phyloP scores from a whole-genome alignment of 2,113 vertebrate species.

The Xenus cinereus region DNA sequence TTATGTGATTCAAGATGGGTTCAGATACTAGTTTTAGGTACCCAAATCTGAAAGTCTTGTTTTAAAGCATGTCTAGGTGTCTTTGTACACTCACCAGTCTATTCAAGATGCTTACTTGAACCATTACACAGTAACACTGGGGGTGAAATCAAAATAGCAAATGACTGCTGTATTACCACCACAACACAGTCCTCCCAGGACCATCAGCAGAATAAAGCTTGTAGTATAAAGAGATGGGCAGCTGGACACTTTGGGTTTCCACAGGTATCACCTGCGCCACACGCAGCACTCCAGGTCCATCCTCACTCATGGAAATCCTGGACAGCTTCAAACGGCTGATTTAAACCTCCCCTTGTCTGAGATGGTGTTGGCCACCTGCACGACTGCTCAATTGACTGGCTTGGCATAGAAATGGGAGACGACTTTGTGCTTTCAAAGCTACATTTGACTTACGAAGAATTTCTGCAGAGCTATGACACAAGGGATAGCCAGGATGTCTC shows the following conservation, averaged over 20 bases:
- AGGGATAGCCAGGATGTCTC: neutral
- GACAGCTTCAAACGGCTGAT: neutral
- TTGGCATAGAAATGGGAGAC: neutral
- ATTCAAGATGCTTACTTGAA: neutral
- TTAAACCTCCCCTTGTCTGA: neutral
- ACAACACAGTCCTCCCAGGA: neutral
- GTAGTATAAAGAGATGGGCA: neutral
- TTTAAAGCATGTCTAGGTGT: neutral
- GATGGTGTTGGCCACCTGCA: too few species aligned
- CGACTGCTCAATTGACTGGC: rapidly evolving
- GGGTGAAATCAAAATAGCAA: neutral
- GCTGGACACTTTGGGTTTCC: neutral
- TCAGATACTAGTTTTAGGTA: neutral
- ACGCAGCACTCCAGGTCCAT: neutral
- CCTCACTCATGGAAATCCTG: neutral
- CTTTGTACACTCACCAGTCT: neutral
- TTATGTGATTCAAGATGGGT: neutral
- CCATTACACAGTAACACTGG: neutral
- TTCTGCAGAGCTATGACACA: neutral
- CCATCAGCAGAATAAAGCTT: neutral
- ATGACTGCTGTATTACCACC: neutral
- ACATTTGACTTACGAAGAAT: neutral
- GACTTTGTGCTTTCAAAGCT: neutral
- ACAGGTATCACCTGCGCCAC: neutral
- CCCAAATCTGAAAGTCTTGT: neutral